Base-by-base conservation (phyloP, 1,140 invertebrate genomes). In the Sycophaga agraensis region DNA sequence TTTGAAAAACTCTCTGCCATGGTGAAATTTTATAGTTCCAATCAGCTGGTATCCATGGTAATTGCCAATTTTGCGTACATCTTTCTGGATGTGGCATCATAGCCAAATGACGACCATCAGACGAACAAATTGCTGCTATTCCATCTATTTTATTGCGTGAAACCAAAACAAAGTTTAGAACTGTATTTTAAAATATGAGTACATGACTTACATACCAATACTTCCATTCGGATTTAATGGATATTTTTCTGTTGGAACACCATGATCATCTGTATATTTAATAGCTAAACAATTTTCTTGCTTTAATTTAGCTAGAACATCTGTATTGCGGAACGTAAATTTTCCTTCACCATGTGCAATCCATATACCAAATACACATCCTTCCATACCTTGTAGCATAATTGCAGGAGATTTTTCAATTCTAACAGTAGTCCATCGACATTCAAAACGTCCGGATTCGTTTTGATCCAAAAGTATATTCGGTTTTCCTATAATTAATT, bases 11-110 rank as follows among this genome's bases (percentile, higher is more conserved):
- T 69, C 86, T 84, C 50, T 93, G 84, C 96, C 96, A 98, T 0
- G 96, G 96, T 24, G 94, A 91, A 24, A 80, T 82, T 61, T 84
- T 72, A 50, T 80, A 79, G 6, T 74, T 71, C 82, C 84, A 84
- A 12, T 79, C 66, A 14, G 78, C 69, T 2, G 89, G 86, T 42
- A 86, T 81, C 73, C 89, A 89, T 1, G 93, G 88, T 85, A 92
- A 93, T 78, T 96, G 93, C 89, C 92, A 96, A 63, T 86, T 85
- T 65, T 90, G 78, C 21, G 89, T 87, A 64, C 91, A 93, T 43
- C 97, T 84, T 81, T 99, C 97, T 0, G 97, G 96, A 84, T 99
- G 97, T 12, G 97, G 97, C 97, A 99, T 99, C 84, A 99, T 88
- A 0, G 95, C 96, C 59, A 98, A 82, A 82, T 98, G 96, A 22